Evolutionary conservation across 2,888 invertebrate genomes (phyloP).

Genomic region (Sesamia inferens): DNA sequence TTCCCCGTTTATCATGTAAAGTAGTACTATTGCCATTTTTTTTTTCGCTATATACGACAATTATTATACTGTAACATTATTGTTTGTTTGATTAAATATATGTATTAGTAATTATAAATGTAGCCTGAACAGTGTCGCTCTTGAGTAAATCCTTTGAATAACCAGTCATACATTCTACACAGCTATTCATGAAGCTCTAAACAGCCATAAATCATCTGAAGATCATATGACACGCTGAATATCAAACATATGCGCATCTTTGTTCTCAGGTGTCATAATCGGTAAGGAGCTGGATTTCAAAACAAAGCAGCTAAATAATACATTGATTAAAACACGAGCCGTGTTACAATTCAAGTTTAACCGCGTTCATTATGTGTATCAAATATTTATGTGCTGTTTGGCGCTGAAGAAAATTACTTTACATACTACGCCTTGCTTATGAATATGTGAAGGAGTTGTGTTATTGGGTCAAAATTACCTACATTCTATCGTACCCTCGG

Average conservation of each 20-base stretch:
- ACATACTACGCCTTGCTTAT: constrained; percentile 8
- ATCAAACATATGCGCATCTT: neutral
- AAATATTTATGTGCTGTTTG: constrained; percentile 58
- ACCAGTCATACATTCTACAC: neutral
- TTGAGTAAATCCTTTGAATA: constrained; percentile 15
- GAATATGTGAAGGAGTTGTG: constrained; percentile 5
- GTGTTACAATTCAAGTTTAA: constrained; percentile 49
- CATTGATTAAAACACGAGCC: constrained; percentile 62
- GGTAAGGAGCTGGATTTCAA: constrained; percentile 42
- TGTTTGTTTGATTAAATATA: neutral
- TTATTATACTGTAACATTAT: neutral
- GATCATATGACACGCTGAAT: constrained; percentile 14
- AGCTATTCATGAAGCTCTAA: neutral
- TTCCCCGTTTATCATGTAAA: no score
- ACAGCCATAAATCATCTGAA: constrained; percentile 21
- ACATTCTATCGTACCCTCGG: no score
- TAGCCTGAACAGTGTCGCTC: neutral
- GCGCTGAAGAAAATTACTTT: constrained; percentile 39
- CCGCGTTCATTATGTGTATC: constrained; percentile 65
- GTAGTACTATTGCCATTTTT: no score
- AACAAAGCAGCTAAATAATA: constrained; percentile 58
- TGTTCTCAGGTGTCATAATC: constrained; percentile 39
- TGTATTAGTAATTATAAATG: neutral
- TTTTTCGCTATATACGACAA: no score
- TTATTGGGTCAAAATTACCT: neutral